Evolutionary conservation across 2,797 vertebrate species (phyloP), one percentile per base, ranked within the genome.

Genomic region (Novumbra hubbsi): DNA sequence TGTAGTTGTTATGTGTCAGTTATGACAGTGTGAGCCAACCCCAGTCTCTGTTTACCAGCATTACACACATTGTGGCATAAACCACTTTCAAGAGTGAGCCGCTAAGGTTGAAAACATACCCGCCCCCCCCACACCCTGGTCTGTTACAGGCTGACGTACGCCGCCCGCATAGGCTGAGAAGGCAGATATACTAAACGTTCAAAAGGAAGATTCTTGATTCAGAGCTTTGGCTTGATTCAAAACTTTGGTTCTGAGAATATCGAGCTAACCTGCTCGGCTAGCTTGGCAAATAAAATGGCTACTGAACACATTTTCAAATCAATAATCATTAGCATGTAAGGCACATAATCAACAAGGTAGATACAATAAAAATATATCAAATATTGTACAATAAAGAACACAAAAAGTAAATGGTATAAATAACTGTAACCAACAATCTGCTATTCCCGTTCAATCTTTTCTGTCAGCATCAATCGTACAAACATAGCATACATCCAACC

Each of bases 71-170:
- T 82, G 83, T 75, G 19, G 55, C 55, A 60, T 57, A 80, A 89
- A 89, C 88, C 88, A 86, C 87, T 86, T 78, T 83, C 83, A 83
- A 77, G 76, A 68, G 73, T 83, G n/a, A 60, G 24, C 81, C 79
- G 80, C 64, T 75, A 83, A 75, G 78, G 80, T 19, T 27, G 41
- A 11, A n/a, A 76, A 65, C 5, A 64, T 78, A 76, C 55, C 72
- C 76, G 77, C 86, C 21, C 76, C 81, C 81, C 77, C 81, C 77
- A 79, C 77, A 83, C 73, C 0, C 24, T 63, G 72, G 81, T 81
- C 81, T 86, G 80, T 87, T 88, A 81, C 79, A 14, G 55, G 11
- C 11, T 9, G 11, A 79, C 87, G 90, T 80, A 87, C 81, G 80
- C 74, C 80, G n/a, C 79, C 57, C 74, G 64, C 70, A 73, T 65